Base-by-base conservation (phyloP, 2,888 invertebrate genomes). In the Acanthosepion pharaonis region DNA sequence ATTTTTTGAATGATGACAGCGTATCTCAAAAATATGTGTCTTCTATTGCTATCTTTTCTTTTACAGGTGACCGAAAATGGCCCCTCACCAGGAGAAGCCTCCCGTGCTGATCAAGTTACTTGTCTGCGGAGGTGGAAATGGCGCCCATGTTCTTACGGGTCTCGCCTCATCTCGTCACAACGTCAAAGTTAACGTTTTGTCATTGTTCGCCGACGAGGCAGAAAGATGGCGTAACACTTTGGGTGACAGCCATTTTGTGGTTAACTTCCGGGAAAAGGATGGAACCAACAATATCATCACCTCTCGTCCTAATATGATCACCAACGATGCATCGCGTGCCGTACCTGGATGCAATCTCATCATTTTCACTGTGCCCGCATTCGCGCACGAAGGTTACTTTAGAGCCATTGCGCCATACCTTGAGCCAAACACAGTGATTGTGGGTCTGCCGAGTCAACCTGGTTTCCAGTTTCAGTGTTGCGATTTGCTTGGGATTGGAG, bases 121-220 rank as follows among this genome's bases (percentile, higher is more conserved):
- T 8, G 94, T 97, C 23, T 96, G 96, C 94, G 97, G 96, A 23
- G 96, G 96, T 28, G 97, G 97, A 25, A 97, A 97, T 96, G 96
- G 96, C 23, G 96, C 96, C 25, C 97, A 97, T 93, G 96, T 96
- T 53, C 94, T 96, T 93, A 95, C 96, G 6, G 96, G 96, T 9
- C 94, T 95, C 6, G 96, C 96, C 0, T 94, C 96, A 33, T 94
- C 95, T 55, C 95, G 95, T 15, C 94, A 95, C 28, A 95, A 96
- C 48, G 95, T 96, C 20, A 96, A 96, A 48, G 96, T 96, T 28
- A 95, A 96, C 51, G 96, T 96, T 0, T 95, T 96, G 94, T 96
- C 96, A 1, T 94, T 96, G 92, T 96, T 95, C 94, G 95, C 95
- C 0, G 96, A 96, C 94, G 97, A 96, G 94, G 96, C 96, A 23